Conservation (phyloP, 2,113 vertebrate species). For the Eleginops maclovinus region DNA sequence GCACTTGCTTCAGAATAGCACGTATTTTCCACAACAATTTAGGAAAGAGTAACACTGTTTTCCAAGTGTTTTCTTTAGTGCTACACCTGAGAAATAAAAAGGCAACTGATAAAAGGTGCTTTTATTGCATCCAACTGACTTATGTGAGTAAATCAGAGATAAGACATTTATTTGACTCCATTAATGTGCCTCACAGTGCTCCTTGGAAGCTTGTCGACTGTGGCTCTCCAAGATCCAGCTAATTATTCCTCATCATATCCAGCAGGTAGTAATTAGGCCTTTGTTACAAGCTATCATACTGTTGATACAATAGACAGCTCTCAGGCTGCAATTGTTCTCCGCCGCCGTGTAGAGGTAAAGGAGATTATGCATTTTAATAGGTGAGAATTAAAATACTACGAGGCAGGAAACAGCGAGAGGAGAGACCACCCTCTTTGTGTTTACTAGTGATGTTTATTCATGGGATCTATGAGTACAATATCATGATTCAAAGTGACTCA, state of each 20-base stretch:
- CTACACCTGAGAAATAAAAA: constrained; percentile 38
- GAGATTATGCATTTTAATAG: constrained; percentile 78
- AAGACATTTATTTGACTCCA: constrained; percentile 55
- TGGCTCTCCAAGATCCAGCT: constrained; percentile 70
- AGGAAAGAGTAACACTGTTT: constrained; percentile 10
- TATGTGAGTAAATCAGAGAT: constrained; percentile 34
- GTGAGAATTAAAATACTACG: constrained; percentile 68
- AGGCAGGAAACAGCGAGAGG: constrained; percentile 24
- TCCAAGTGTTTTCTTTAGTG: constrained; percentile 7
- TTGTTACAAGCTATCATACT: constrained; percentile 79
- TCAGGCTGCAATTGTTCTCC: constrained; percentile 76
- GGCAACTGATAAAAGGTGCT: constrained; percentile 34
- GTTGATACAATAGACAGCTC: constrained; percentile 82
- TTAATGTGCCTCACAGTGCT: constrained; percentile 63
- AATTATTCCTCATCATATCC: constrained; percentile 83
- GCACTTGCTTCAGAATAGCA: background rate
- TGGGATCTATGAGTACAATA: constrained; percentile 50
- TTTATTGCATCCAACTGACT: constrained; percentile 46
- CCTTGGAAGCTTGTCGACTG: constrained; percentile 67
- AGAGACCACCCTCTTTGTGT: constrained; percentile 53
- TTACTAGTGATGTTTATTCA: constrained; percentile 71
- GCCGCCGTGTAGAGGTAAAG: constrained; percentile 62
- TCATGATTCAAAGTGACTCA: constrained; percentile 65
- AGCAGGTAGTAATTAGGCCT: constrained; percentile 85
- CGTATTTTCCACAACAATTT: background rate